Conservation (phyloP, 2,797 vertebrate genomes). For the Tragelaphus oryx region DNA sequence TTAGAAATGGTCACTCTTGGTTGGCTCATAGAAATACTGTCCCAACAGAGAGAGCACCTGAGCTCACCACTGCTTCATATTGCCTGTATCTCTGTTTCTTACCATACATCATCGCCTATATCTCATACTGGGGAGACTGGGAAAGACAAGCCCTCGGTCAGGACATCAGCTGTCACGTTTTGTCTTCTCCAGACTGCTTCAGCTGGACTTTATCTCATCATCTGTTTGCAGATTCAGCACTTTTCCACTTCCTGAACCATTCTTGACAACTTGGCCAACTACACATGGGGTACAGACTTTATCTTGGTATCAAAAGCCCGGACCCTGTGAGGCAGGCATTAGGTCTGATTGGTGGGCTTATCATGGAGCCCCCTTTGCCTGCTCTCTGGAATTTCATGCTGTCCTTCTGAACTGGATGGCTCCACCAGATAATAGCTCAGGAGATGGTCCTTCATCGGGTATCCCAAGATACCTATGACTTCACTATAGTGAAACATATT, state of each 20-base stretch:
- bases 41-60: neutral
- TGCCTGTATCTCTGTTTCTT: neutral
- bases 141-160: neutral
- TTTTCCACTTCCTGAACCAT: neutral
- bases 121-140: neutral
- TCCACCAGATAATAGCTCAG: neutral
- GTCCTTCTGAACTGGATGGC: neutral
- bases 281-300: neutral
- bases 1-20: slow-evolving; percentile 18
- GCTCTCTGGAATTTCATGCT: neutral
- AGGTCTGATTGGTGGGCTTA: neutral
- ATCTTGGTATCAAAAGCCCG: neutral
- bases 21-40: slow-evolving; percentile 45
- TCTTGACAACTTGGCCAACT: neutral
- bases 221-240: neutral
- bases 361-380: rapidly evolving
- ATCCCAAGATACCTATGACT: neutral
- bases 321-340: neutral
- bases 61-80: neutral
- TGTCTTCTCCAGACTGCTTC: neutral
- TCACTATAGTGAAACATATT: neutral
- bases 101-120: neutral
- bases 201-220: neutral
- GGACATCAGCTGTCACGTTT: neutral
- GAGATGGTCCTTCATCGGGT: neutral